Percentiles rank a stretch among this genome's conserved stretches.
phyloP scores from a whole-genome alignment of 2,888 invertebrate species.

The Zygothrica quintamaculata region DNA sequence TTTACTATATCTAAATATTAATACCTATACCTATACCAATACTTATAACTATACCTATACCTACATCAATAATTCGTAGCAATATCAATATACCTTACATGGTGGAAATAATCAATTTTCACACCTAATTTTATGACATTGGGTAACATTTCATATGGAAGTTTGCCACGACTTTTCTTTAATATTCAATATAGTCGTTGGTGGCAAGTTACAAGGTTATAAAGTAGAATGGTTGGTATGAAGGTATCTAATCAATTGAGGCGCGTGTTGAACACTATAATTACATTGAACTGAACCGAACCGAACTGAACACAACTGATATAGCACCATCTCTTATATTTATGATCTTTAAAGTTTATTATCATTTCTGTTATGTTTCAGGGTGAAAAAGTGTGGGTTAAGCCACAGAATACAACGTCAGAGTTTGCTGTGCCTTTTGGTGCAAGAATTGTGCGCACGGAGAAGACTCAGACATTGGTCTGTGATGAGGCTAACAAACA shows the following conservation, averaged over 20 bases:
- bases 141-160: slow-evolving; percentile 19
- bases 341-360: too few relatives aligned
- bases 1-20: slow-evolving; percentile 1
- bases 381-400: slow-evolving; percentile 96
- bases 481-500: slow-evolving; percentile 94
- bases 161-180: neutral
- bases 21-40: too few relatives aligned
- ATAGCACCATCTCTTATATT: too few relatives aligned
- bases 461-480: slow-evolving; percentile 91
- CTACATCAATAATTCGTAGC: too few relatives aligned
- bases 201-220: slow-evolving; percentile 1
- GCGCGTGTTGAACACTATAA: slow-evolving; percentile 42
- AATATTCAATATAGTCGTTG: neutral
- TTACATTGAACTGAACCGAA: slow-evolving; percentile 7
- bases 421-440: slow-evolving; percentile 95
- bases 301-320: too few relatives aligned
- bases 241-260: slow-evolving; percentile 40
- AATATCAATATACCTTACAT: slow-evolving; percentile 34
- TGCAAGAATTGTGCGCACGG: slow-evolving; percentile 91
- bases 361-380: too few relatives aligned
- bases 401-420: slow-evolving; percentile 87
- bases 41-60: too few relatives aligned
- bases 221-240: too few relatives aligned
- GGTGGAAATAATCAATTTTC: slow-evolving; percentile 17
- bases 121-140: slow-evolving; percentile 24